A percentile compares a stretch with the other conserved stretches of the same genome.
phyloP scores from a whole-genome alignment of 2,113 vertebrate genomes.

The Ahaetulla prasina region DNA sequence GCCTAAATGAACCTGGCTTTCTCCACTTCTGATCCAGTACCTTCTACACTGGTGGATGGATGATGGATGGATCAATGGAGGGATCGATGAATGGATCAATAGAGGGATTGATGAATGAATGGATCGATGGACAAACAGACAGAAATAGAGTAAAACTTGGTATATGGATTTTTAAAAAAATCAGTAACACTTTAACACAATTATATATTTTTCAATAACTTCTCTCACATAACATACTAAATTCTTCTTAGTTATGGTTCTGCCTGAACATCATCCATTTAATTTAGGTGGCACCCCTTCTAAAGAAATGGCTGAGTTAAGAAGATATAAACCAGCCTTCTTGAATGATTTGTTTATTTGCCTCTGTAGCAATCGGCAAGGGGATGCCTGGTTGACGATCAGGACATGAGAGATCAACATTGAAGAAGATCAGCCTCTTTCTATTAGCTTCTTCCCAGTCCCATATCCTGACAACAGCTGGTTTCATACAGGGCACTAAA shows the following conservation, averaged over 20 bases:
- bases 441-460: background rate
- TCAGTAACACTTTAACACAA: background rate
- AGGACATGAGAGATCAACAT: background rate
- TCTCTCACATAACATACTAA: background rate
- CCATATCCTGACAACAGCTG: background rate
- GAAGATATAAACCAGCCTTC: background rate
- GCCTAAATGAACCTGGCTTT: background rate
- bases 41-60: background rate
- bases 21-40: background rate
- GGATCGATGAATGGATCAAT: background rate
- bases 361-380: background rate
- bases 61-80: background rate
- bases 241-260: background rate
- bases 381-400: background rate
- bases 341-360: background rate
- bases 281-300: background rate
- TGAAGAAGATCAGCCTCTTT: background rate
- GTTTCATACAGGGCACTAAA: background rate
- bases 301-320: background rate
- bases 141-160: background rate
- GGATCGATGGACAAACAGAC: no score
- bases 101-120: fast-evolving
- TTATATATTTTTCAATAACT: background rate
- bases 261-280: background rate
- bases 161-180: background rate